Conservation (phyloP, 1,140 invertebrate species). For the Xylocopa sonorina region DNA sequence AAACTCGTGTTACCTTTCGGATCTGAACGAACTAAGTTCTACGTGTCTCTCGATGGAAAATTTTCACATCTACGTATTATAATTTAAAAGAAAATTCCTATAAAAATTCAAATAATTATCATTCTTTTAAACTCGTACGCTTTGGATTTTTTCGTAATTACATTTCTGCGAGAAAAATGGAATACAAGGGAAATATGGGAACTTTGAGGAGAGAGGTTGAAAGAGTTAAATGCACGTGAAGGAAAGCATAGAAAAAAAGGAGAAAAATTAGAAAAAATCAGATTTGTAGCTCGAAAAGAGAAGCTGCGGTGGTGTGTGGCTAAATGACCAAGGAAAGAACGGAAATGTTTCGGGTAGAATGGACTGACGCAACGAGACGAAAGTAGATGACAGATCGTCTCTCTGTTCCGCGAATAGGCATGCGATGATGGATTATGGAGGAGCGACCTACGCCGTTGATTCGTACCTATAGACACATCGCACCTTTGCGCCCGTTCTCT, state of each 20-base stretch:
- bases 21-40: slow-evolving; percentile 19
- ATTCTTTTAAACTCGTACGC: not conserved
- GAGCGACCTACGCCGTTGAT: slow-evolving; percentile 61
- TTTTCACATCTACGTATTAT: not conserved
- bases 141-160: not conserved
- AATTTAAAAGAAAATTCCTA: not conserved
- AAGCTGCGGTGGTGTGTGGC: slow-evolving; percentile 1
- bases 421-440: slow-evolving; percentile 78
- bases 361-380: slow-evolving; percentile 73
- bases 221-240: not conserved
- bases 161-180: not conserved
- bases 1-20: slow-evolving; percentile 50
- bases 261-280: not conserved
- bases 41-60: no score
- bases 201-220: not conserved
- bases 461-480: slow-evolving; percentile 56
- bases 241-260: not conserved
- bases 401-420: slow-evolving; percentile 74
- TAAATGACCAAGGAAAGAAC: slow-evolving; percentile 40
- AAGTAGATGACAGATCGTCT: slow-evolving; percentile 80
- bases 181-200: not conserved
- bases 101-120: not conserved
- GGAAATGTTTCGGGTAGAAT: slow-evolving; percentile 59
- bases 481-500: slow-evolving; percentile 58
- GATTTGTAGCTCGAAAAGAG: not conserved